Conservation (phyloP, 2,797 vertebrate species). For the Carcharodon carcharias region DNA sequence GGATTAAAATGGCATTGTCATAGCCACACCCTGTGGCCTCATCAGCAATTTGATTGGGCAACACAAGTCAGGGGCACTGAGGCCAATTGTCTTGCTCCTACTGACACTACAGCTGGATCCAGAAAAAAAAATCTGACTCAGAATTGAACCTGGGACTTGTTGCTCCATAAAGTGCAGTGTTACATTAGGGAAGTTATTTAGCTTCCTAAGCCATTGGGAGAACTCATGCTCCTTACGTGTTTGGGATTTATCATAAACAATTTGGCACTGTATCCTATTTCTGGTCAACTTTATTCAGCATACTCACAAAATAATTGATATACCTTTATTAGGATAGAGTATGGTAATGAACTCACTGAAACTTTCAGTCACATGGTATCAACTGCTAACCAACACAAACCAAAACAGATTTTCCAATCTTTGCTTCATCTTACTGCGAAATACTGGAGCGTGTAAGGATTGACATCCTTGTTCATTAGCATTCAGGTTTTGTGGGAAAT, state of each 20-base stretch:
- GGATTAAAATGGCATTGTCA: not conserved
- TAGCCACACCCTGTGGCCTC: not conserved
- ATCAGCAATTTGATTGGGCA: not conserved
- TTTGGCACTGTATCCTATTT: not conserved
- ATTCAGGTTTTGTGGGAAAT: not conserved
- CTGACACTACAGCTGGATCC: too few species aligned
- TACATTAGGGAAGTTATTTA: not conserved
- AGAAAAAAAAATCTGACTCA: not conserved
- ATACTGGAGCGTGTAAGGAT: not conserved
- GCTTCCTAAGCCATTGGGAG: not conserved
- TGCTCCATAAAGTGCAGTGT: not conserved
- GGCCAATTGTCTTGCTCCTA: not conserved
- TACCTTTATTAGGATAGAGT: not conserved
- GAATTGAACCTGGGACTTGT: not conserved
- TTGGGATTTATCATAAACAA: not conserved
- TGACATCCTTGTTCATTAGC: not conserved
- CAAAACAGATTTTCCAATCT: not conserved
- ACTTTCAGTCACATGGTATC: not conserved
- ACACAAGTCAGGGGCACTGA: not conserved
- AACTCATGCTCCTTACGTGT: not conserved
- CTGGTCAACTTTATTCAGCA: not conserved
- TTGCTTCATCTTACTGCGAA: not conserved
- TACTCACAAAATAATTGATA: not conserved
- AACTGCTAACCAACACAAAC: not conserved
- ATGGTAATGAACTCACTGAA: not conserved